These are phyloP conservation scores for Bubo scandiacus DNA, from an alignment of 2,113 vertebrate genomes.

Conservation along the genomic window DNA sequence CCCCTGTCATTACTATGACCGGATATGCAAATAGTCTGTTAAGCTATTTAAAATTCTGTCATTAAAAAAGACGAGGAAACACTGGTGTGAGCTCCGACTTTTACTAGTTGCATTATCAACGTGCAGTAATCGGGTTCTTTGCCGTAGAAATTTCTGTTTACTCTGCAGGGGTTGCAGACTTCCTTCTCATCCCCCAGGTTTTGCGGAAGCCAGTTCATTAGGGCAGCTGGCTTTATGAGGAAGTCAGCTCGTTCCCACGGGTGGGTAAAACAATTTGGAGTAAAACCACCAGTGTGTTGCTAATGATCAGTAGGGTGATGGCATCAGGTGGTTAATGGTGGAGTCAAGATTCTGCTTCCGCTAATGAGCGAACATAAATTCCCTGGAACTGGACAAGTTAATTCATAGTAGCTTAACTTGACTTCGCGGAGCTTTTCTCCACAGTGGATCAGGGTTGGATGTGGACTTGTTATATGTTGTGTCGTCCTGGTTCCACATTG, in stretches of 20 bases:
- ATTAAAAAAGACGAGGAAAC: neutral
- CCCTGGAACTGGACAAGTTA: neutral
- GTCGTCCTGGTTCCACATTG: neutral
- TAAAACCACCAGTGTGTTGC: neutral
- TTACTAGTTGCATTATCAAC: neutral
- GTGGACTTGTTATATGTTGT: fast-evolving
- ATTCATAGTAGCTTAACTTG: too few relatives aligned
- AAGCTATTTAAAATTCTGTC: neutral
- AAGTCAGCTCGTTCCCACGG: neutral
- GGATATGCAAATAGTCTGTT: fast-evolving
- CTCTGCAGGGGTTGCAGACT: neutral
- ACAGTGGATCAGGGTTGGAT: too few relatives aligned
- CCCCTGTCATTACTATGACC: neutral
- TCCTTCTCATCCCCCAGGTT: neutral
- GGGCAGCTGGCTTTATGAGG: neutral
- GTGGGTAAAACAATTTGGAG: neutral
- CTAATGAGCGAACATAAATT: neutral
- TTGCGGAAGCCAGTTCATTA: neutral
- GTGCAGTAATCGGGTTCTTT: neutral
- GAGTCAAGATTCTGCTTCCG: neutral
- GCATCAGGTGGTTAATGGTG: neutral
- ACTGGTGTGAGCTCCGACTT: neutral
- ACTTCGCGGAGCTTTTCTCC: neutral
- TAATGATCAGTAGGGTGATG: neutral
- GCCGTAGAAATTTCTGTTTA: neutral